Evolutionary conservation across 2,888 invertebrate genomes (phyloP).

Genomic region (Cataglyphis rosenhaueri): DNA sequence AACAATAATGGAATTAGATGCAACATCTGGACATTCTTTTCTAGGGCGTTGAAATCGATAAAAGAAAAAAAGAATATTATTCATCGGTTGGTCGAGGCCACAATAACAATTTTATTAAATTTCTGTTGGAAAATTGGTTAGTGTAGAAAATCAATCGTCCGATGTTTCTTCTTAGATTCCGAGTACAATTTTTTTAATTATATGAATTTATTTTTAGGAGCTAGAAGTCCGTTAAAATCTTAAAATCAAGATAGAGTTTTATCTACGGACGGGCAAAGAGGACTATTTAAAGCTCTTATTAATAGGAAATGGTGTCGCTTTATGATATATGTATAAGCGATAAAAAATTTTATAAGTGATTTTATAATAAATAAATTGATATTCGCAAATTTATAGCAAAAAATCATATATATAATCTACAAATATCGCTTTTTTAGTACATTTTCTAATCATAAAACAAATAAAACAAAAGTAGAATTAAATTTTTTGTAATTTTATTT

Average conservation of each 20-base stretch:
- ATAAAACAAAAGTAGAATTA: not conserved
- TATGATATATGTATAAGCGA: not conserved
- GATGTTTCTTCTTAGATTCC: not conserved
- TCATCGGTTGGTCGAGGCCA: conserved; percentile 13
- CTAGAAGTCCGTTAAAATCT: conserved; percentile 16
- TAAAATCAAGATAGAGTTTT: conserved; percentile 7
- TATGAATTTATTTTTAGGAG: conserved; percentile 29
- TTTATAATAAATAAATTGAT: conserved; percentile 9
- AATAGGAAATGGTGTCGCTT: conserved; percentile 7
- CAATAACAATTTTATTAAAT: conserved; percentile 40
- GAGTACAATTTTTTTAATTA: conserved; percentile 27
- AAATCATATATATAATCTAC: not conserved
- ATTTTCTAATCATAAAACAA: not conserved
- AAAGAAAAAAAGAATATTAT: conserved; percentile 20
- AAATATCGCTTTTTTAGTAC: not conserved
- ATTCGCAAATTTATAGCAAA: not conserved
- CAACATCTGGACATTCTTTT: not conserved
- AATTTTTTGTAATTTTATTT: not conserved
- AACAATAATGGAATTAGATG: not conserved
- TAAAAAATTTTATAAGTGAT: not conserved
- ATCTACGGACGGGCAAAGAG: conserved; percentile 2
- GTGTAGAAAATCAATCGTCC: conserved; percentile 44
- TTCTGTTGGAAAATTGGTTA: conserved; percentile 11
- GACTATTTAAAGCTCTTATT: not conserved
- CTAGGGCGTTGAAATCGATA: not conserved